Conservation (phyloP, 2,888 invertebrate genomes). For the Cecidostiba fungosa region DNA sequence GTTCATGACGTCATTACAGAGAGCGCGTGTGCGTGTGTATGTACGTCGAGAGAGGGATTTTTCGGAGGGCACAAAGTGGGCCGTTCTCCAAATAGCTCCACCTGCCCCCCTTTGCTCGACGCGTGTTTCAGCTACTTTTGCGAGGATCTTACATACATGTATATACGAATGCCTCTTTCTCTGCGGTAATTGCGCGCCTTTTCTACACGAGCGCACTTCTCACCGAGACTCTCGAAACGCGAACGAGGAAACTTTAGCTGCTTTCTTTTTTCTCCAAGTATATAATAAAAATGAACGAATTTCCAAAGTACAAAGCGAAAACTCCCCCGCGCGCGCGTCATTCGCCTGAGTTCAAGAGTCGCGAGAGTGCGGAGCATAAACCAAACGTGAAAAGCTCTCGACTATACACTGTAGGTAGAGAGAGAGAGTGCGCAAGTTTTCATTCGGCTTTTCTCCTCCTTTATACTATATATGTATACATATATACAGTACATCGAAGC, state of each 20-base stretch:
- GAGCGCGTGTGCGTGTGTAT: background rate
- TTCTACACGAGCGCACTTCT: background rate
- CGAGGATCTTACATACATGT: background rate
- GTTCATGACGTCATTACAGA: slow-evolving; percentile 31
- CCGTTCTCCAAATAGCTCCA: slow-evolving; percentile 78
- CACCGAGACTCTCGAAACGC: too few species aligned
- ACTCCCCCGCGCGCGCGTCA: background rate
- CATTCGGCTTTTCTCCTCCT: slow-evolving; percentile 1
- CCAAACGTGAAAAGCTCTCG: slow-evolving; percentile 30
- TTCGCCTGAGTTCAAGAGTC: background rate
- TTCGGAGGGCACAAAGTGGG: slow-evolving; percentile 71
- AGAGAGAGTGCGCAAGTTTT: background rate
- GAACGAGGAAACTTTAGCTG: too few species aligned
- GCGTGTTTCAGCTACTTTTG: slow-evolving; percentile 13
- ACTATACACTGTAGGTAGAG: too few species aligned
- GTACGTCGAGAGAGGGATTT: slow-evolving; percentile 36
- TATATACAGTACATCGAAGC: background rate
- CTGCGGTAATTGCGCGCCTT: slow-evolving; percentile 24
- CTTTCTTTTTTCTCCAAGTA: background rate
- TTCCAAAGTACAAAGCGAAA: background rate
- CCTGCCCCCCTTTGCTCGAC: slow-evolving; percentile 71
- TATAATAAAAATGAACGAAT: background rate
- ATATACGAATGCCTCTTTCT: background rate
- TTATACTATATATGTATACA: too few species aligned
- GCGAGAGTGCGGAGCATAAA: background rate